Evolutionary conservation across 1,140 invertebrate genomes (phyloP), one percentile per base, ranked within the genome.

Genomic region (Temnothorax nylanderi): DNA sequence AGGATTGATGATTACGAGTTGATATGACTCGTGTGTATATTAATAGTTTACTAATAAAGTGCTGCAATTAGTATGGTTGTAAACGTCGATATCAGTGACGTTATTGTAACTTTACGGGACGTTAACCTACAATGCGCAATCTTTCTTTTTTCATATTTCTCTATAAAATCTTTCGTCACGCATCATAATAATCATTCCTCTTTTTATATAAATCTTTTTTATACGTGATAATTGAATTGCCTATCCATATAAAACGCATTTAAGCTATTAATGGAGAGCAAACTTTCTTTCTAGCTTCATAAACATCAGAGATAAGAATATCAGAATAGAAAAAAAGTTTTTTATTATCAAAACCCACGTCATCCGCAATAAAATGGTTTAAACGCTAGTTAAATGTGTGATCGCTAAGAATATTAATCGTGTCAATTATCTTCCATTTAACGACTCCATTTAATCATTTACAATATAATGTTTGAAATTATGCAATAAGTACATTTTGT

Each of bases 31-130:
- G 51, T 26, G 26, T 26, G 26, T 51, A 37, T 67, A 44, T 44
- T 75, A 44, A 78, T 64, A 78, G 62, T 88, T 89, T 26, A 49
- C 62, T 82, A 87, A 86, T 90, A 85, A 85, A 88, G 60, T 47
- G 21, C 47, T 18, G 62, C 69, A 67, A 87, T 89, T 78, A 89
- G 37, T 56, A 32, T 18, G 56, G 49, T 11, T 64, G 49, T 89
- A 89, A 89, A 89, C 13, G 71, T 77, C 82, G 37, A 3, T 16
- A n/a, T 37, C 21, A 54, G 41, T 37, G 84, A 89, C 49, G n/a
- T 76, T 26, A 51, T 16, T 69, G 44, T 86, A 82, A 89, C 62
- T 89, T 77, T 51, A 21, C n/a, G 37, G 32, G 10, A 51, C 49
- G 10, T 86, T 88, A 86, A 56, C 37, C 58, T 56, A 71, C 65